Evolutionary conservation across 1,140 invertebrate genomes (phyloP).

Genomic region (Pogonomyrmex barbatus): DNA sequence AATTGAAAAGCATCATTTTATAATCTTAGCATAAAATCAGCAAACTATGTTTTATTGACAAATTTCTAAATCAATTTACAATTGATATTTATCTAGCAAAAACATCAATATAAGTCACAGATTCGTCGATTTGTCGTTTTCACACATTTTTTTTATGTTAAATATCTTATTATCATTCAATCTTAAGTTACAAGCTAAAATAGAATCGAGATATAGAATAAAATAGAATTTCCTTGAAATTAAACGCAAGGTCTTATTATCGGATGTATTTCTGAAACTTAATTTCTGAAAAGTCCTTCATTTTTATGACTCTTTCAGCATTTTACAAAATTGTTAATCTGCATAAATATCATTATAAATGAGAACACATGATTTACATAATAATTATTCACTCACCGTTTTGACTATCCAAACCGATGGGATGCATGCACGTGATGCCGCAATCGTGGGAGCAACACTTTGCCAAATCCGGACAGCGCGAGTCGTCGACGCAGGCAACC

Average conservation of each 20-base stretch:
- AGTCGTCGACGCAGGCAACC: slow-evolving; percentile 87
- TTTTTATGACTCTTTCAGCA: neutral
- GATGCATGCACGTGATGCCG: slow-evolving; percentile 88
- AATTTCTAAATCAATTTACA: neutral
- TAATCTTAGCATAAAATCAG: neutral
- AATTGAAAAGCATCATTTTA: neutral
- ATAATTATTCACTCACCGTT: slow-evolving; percentile 66
- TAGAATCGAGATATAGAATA: neutral
- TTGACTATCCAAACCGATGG: slow-evolving; percentile 85
- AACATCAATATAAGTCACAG: neutral
- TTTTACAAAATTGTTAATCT: slow-evolving; percentile 6
- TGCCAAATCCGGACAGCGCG: slow-evolving; percentile 88
- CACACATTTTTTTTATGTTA: neutral
- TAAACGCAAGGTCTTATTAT: neutral
- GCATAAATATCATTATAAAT: neutral
- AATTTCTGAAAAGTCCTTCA: neutral
- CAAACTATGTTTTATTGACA: neutral
- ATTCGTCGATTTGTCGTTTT: neutral
- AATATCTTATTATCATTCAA: neutral
- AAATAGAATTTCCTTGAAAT: neutral
- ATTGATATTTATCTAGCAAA: neutral
- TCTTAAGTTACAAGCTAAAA: neutral
- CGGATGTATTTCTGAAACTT: neutral
- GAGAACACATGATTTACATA: neutral
- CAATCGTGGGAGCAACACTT: slow-evolving; percentile 89